Conservation (phyloP, 1,140 invertebrate genomes). For the Nylanderia fulva region DNA sequence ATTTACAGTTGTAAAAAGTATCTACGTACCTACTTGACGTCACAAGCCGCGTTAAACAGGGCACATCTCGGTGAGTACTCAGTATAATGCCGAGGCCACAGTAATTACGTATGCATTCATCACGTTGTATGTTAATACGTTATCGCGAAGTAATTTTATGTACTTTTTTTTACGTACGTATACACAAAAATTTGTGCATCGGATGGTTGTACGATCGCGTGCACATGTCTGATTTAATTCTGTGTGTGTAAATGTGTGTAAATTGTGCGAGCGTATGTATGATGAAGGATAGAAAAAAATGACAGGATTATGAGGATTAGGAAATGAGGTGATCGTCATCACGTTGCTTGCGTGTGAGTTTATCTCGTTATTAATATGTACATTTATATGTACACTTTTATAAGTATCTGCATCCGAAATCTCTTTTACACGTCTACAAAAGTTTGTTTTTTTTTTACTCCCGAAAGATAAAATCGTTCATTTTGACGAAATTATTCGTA, state of each 20-base stretch:
- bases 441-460: neutral
- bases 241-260: neutral
- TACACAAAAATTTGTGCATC: constrained; percentile 34
- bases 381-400: constrained; percentile 39
- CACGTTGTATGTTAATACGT: constrained; percentile 40
- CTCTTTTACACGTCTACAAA: neutral
- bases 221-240: constrained; percentile 25
- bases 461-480: neutral
- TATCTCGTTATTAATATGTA: constrained; percentile 33
- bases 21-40: constrained; percentile 86
- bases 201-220: constrained; percentile 11
- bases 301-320: constrained; percentile 13
- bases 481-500: neutral
- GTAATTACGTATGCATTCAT: constrained; percentile 78
- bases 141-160: constrained; percentile 45
- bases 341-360: constrained; percentile 50
- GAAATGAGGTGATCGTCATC: constrained; percentile 42
- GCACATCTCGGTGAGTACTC: constrained; percentile 85
- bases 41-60: constrained; percentile 86
- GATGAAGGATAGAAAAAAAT: neutral
- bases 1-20: constrained; percentile 74
- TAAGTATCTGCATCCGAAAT: constrained; percentile 21
- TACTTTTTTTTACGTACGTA: neutral
- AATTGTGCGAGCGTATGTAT: constrained; percentile 53
- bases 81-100: constrained; percentile 80